phyloP scores from a whole-genome alignment of 2,888 invertebrate species.

The Copidosoma aretas region DNA sequence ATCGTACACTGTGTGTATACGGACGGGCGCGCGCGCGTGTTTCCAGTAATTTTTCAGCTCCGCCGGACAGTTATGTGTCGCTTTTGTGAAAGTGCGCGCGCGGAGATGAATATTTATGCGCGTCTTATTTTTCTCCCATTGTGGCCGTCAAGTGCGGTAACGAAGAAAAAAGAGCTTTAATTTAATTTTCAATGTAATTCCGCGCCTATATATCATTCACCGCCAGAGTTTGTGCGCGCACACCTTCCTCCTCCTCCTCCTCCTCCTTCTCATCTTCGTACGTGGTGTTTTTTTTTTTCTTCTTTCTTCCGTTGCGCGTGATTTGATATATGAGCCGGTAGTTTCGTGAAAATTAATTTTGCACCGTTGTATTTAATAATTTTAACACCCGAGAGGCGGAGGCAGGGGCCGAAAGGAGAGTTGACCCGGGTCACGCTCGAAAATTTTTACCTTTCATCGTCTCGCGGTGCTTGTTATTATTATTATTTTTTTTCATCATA shows the following conservation, averaged over 20 bases:
- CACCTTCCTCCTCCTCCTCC: constrained; percentile 1
- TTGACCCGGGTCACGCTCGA: too few relatives aligned
- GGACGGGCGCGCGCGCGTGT: not conserved
- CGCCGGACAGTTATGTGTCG: not conserved
- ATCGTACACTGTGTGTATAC: not conserved
- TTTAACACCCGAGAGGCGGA: constrained; percentile 15
- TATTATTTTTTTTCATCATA: too few relatives aligned
- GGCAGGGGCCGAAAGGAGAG: too few relatives aligned
- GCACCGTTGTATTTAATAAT: constrained; percentile 21
- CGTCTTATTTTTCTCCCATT: constrained; percentile 28
- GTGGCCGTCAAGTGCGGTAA: constrained; percentile 21
- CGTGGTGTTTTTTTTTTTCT: not conserved
- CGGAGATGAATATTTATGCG: constrained; percentile 34
- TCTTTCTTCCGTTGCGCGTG: not conserved
- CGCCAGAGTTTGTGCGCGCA: not conserved
- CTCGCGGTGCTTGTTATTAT: too few relatives aligned
- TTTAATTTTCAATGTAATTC: constrained; percentile 39
- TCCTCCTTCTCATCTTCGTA: not conserved
- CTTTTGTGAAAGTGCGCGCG: constrained; percentile 28
- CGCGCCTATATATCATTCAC: constrained; percentile 33
- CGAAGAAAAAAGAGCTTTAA: constrained; percentile 34
- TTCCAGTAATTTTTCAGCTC: constrained; percentile 1
- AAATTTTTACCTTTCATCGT: too few relatives aligned
- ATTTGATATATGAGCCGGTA: constrained; percentile 31
- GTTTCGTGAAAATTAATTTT: constrained; percentile 38